phyloP scores from a whole-genome alignment of 2,113 vertebrate species.

The Tachycineta bicolor region DNA sequence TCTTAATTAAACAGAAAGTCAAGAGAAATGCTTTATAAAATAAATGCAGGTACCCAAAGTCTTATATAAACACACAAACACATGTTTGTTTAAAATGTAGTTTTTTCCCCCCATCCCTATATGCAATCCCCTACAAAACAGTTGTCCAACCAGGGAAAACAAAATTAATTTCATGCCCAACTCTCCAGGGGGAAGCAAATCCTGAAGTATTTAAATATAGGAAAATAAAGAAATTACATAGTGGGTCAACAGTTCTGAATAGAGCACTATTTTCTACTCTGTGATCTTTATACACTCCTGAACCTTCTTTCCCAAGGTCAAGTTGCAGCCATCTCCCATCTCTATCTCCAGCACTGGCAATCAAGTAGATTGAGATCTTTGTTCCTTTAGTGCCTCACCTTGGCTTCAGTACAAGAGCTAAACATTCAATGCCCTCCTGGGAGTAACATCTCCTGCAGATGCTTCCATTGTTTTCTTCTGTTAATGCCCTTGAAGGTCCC shows the following conservation, averaged over 20 bases:
- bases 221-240: neutral
- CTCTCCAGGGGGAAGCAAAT: neutral
- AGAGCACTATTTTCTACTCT: neutral
- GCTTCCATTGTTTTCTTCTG: neutral
- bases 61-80: fast-evolving
- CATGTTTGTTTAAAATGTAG: neutral
- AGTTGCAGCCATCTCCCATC: neutral
- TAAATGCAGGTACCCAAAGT: neutral
- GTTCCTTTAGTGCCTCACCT: neutral
- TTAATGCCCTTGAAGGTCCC: neutral
- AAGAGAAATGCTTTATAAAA: neutral
- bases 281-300: neutral
- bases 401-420: neutral
- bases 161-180: neutral
- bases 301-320: neutral
- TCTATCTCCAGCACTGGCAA: neutral
- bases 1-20: neutral
- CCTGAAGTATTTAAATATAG: neutral
- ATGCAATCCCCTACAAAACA: neutral
- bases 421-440: neutral
- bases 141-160: neutral
- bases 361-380: neutral
- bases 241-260: neutral
- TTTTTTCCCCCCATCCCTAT: neutral
- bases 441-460: neutral